Conservation (phyloP, 2,888 invertebrate genomes). For the Bombylius discolor region DNA sequence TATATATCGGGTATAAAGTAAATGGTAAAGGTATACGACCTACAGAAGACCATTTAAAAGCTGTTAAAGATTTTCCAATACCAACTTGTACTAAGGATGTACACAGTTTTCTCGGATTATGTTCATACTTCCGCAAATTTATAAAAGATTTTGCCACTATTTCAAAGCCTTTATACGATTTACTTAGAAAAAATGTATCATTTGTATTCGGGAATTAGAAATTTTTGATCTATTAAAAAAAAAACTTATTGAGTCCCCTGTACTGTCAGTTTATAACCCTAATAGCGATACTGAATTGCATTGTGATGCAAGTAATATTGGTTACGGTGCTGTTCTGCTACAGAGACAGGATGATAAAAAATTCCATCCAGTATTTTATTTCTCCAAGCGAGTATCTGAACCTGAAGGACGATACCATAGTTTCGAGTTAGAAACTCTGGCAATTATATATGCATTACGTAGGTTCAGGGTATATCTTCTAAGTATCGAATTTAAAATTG, state of each 20-base stretch:
- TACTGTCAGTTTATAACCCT: slow-evolving; percentile 23
- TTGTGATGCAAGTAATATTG: slow-evolving; percentile 22
- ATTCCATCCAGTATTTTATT: slow-evolving; percentile 24
- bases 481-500: slow-evolving; percentile 16
- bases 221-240: slow-evolving; percentile 6
- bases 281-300: slow-evolving; percentile 21
- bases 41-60: slow-evolving; percentile 6
- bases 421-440: slow-evolving; percentile 21
- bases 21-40: slow-evolving; percentile 5
- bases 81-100: slow-evolving; percentile 16
- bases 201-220: slow-evolving; percentile 3
- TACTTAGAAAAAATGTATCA: slow-evolving; percentile 11
- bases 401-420: slow-evolving; percentile 20
- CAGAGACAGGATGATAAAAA: slow-evolving; percentile 17
- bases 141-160: slow-evolving; percentile 16
- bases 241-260: slow-evolving; percentile 13
- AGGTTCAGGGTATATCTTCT: slow-evolving; percentile 19
- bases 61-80: slow-evolving; percentile 6
- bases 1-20: slow-evolving; percentile 2
- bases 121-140: slow-evolving; percentile 17
- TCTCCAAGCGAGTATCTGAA: slow-evolving; percentile 19
- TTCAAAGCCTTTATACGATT: slow-evolving; percentile 22
- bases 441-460: slow-evolving; percentile 19
- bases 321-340: slow-evolving; percentile 22
- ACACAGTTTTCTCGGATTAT: slow-evolving; percentile 12